Base-by-base conservation (phyloP, 2,797 vertebrate genomes). In the Enteromius thamalakanensis region DNA sequence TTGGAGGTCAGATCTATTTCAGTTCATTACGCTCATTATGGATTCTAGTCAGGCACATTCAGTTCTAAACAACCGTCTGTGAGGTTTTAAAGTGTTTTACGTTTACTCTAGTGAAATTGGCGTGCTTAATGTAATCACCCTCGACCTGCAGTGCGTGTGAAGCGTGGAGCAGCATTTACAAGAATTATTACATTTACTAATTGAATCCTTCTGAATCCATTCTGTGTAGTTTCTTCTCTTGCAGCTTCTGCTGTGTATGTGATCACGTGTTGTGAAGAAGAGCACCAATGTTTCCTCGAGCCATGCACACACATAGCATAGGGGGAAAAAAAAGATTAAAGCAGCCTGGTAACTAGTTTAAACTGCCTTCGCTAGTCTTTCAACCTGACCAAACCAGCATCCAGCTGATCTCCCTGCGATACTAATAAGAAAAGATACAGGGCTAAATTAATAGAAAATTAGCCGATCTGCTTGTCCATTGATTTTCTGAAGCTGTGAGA, bases 1-100 rank as follows among this genome's bases (percentile, higher is more conserved):
- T 47, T 64, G 34, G 80, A 81, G 79, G 67, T 81, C 69, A 74
- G 62, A 68, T 62, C 42, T 12, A 74, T 64, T 65, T 74, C 3
- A 51, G 68, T 49, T 60, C 0, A 37, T 53, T 53, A 11, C 2
- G 2, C 45, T 42, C 34, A n/a, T 19, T 9, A 4, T 47, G 3
- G 4, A 49, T 64, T 81, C 69, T 26, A 62, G 34, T 14, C 6
- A 32, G 34, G 23, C 10, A 62, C 53, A 60, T 47, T 71, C 17
- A 32, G 58, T 49, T 72, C 23, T 71, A 26, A 4, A 70, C 23
- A 26, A 71, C 29, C 6, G 1, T 72, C 70, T 21, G 70, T 53
- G 23, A 5, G 23, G 11, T 49, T 79, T 40, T 58, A 4, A 80
- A 12, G 23, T 12, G 65, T 23, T 23, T 21, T 53, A 1, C 4